Base-by-base conservation (phyloP, 2,888 invertebrate species). In the Dryobota labecula region DNA sequence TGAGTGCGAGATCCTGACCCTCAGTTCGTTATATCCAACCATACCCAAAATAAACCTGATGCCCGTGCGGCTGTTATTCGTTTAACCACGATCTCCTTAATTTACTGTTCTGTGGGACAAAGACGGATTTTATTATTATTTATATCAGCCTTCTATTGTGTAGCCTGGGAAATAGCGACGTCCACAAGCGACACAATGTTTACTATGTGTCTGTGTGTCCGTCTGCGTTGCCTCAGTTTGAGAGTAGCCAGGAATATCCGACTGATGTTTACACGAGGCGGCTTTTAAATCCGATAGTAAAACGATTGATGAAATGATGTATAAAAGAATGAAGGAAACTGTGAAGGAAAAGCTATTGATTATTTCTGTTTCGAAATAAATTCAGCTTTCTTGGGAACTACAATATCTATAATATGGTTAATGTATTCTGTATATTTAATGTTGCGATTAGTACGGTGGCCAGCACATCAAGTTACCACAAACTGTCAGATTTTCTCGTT, bases 191-290 rank as follows among this genome's bases (percentile, higher is more conserved):
- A 84, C 86, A 76, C 30, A 36, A 18, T 84, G 86, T 84, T 84
- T 86, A 84, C 70, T 74, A 71, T 49, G 43, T 43, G 83, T 84
- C 82, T 78, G 78, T 82, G 13, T 71, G 75, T 82, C 84, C 69
- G 79, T 86, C 86, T 86, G 84, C 27, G 24, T 68, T 72, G 61
- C 57, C 27, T 84, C 85, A 84, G 47, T 27, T 38, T 61, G 82
- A 85, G 66, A 82, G 79, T 75, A 79, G 66, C 85, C 85, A 84
- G 83, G 81, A 75, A 84, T 78, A 86, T 78, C 82, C 86, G 72
- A 33, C n/a, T 18, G 57, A 24, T 84, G 83, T 84, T 84, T 86
- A 86, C 30, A 43, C 61, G 36, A 58, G 3, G 11, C 65, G 54
- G 71, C 69, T 86, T 84, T 84, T 84, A 84, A 82, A 76, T 70